These are phyloP conservation scores for Epirrita christyi DNA, from an alignment of 2,888 invertebrate genomes.

Conservation along the genomic window DNA sequence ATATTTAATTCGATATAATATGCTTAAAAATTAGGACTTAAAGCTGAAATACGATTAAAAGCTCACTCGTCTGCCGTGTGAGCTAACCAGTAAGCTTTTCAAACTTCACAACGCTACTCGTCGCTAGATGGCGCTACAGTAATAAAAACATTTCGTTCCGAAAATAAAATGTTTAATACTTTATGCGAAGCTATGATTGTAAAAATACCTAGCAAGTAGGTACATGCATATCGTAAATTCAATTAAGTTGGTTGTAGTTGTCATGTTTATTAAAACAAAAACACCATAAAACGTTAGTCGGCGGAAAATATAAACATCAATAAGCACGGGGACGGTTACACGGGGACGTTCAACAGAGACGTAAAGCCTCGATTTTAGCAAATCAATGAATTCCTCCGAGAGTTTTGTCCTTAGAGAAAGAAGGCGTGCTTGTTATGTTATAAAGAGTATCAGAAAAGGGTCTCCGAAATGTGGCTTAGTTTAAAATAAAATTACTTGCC, in stretches of 20 bases:
- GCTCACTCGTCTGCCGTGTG: no score
- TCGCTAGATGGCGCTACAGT: constrained; percentile 52
- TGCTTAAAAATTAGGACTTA: no score
- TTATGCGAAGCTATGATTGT: neutral
- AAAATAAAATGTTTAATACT: neutral
- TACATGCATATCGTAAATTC: neutral
- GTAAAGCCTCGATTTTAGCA: neutral
- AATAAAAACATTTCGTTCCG: neutral
- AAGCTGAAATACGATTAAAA: no score
- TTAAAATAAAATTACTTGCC: no score
- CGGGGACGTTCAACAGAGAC: neutral
- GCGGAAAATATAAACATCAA: neutral
- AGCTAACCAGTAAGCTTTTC: constrained; percentile 12
- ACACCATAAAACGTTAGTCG: neutral
- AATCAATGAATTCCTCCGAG: neutral
- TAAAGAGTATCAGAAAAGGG: no score
- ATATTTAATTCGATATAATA: no score
- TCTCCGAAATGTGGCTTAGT: no score
- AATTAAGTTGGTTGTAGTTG: neutral
- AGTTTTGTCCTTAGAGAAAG: neutral
- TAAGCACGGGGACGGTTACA: neutral
- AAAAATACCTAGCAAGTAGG: neutral
- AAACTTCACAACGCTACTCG: constrained; percentile 47
- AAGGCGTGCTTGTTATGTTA: no score
- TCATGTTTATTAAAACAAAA: neutral